Base-by-base conservation (phyloP, 2,888 invertebrate species). In the Parnassius smintheus region DNA sequence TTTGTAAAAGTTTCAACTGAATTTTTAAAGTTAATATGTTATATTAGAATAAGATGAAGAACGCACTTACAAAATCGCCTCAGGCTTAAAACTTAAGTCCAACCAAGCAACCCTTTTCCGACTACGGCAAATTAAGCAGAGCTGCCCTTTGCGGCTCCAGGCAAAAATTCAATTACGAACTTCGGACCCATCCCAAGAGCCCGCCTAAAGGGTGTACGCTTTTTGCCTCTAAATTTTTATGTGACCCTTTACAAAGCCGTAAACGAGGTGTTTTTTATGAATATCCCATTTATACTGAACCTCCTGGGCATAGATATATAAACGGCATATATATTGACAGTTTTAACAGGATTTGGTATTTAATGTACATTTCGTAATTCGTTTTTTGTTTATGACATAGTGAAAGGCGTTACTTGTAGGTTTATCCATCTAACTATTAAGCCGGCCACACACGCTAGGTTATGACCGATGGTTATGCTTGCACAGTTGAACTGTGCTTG, bases 141-240 rank as follows among this genome's bases (percentile, higher is more conserved):
- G 78, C 78, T 76, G 82, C 88, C 91, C 91, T 88, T 86, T 89
- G 91, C 86, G 90, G 90, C 89, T 86, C 78, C 80, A 86, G 89
- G 90, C 90, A 88, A 91, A 90, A 91, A 91, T 91, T 91, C 91
- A 91, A 91, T 91, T 91, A 91, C 89, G 81, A 88, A 91, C 88
- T 90, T 89, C 82, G 78, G 72, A 74, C 75, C 85, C 87, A 87
- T 91, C 89, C 90, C 90, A 89, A 81, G 90, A 88, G 90, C 80
- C 77, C 75, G 79, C 83, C 85, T 82, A 85, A 86, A 88, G 89
- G 89, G 88, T 70, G 77, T 77, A 76, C 73, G 76, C 77, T 87
- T 84, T 88, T 85, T 85, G 79, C 85, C 83, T 84, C 82, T 89
- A 89, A 90, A 88, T 88, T 90, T 91, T 91, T 88, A 88, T 88